Evolutionary conservation across 2,888 invertebrate genomes (phyloP).

Genomic region (Tuberolachnus salignus): DNA sequence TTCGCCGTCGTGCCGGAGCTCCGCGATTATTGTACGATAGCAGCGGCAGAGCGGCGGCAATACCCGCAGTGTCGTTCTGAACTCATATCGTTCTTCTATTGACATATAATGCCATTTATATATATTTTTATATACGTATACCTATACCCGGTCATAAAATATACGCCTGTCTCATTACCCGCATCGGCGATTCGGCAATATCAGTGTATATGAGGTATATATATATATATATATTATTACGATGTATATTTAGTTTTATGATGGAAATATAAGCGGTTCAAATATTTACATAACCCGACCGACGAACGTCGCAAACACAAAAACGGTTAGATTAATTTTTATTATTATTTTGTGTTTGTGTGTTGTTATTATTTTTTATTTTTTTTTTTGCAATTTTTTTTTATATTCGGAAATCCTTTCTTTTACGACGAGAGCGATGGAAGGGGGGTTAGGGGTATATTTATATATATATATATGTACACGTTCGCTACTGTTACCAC

Average conservation of each 20-base stretch:
- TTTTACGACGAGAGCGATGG: accelerated
- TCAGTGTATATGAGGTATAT: neutral
- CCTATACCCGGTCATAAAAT: too few species aligned
- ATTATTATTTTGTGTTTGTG: slow-evolving; percentile 38
- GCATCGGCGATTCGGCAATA: slow-evolving; percentile 24
- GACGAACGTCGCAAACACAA: slow-evolving; percentile 42
- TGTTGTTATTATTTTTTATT: slow-evolving; percentile 11
- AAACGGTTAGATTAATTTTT: slow-evolving; percentile 48
- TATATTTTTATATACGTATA: neutral
- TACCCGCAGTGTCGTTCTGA: too few species aligned
- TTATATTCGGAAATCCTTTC: slow-evolving; percentile 22
- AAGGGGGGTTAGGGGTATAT: neutral
- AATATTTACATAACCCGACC: slow-evolving; percentile 45
- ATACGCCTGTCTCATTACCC: slow-evolving; percentile 38
- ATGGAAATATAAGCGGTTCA: slow-evolving; percentile 40
- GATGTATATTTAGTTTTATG: slow-evolving; percentile 30
- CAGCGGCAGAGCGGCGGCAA: too few species aligned
- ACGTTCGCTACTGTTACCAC: slow-evolving; percentile 8
- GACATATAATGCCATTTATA: neutral
- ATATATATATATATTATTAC: slow-evolving; percentile 3
- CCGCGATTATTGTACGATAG: too few species aligned
- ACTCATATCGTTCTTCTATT: slow-evolving; percentile 24
- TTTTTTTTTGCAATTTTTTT: slow-evolving; percentile 8
- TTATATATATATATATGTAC: neutral
- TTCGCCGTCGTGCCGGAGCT: too few species aligned